A percentile compares a stretch with the other conserved stretches of the same genome.
These are phyloP conservation scores for Camelus bactrianus DNA, from an alignment of 2,113 vertebrate genomes.

Conservation along the genomic window DNA sequence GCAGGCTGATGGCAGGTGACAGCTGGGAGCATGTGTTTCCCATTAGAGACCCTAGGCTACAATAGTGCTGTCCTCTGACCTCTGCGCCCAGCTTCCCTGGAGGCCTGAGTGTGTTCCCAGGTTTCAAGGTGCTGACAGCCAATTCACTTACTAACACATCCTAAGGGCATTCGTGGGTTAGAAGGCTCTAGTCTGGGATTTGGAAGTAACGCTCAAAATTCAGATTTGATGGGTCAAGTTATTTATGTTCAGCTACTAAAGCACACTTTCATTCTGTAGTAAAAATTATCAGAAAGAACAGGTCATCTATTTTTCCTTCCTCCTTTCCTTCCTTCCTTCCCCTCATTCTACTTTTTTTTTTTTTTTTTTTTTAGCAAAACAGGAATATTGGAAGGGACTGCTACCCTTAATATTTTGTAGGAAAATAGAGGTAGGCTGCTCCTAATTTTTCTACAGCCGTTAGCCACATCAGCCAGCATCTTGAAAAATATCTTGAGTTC, in stretches of 20 bases:
- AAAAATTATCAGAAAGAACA: conserved; percentile 45
- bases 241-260: conserved; percentile 35
- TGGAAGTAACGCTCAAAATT: conserved; percentile 47
- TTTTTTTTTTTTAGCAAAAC: background rate
- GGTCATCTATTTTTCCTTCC: background rate
- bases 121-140: conserved; percentile 64
- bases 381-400: background rate
- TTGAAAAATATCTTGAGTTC: conserved; percentile 44
- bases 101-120: conserved; percentile 19
- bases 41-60: conserved; percentile 53
- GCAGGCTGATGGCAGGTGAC: conserved; percentile 38
- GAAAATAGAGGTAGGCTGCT: background rate
- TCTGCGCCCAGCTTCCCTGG: background rate
- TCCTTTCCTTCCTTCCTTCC: background rate
- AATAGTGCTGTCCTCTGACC: conserved; percentile 42
- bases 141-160: conserved; percentile 61
- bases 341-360: background rate
- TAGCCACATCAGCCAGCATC: background rate
- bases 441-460: background rate
- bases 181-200: background rate
- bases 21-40: conserved; percentile 64
- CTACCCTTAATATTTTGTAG: conserved; percentile 22
- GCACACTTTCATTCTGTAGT: conserved; percentile 36
- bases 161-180: background rate
- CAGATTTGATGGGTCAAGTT: background rate